Evolutionary conservation across 1,140 invertebrate species (phyloP).

Genomic region (Riptortus pedestris): DNA sequence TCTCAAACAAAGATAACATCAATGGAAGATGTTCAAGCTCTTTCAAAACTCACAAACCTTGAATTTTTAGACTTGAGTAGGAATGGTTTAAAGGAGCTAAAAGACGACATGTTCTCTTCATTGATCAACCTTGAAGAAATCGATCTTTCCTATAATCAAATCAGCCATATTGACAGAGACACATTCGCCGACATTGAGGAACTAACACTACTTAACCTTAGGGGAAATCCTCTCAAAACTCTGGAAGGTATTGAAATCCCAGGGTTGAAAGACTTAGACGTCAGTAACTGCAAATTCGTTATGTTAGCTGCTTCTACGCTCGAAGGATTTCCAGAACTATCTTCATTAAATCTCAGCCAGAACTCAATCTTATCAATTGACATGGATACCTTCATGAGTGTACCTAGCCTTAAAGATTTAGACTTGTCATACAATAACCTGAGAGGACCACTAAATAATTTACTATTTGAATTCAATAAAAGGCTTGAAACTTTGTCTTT

Average conservation of each 20-base stretch:
- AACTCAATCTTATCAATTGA: slow-evolving; percentile 54
- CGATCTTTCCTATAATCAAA: slow-evolving; percentile 51
- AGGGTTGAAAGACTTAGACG: slow-evolving; percentile 48
- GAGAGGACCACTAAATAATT: slow-evolving; percentile 45
- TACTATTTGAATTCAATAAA: slow-evolving; percentile 52
- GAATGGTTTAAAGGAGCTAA: slow-evolving; percentile 50
- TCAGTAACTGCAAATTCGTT: slow-evolving; percentile 51
- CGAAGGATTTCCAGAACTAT: slow-evolving; percentile 46
- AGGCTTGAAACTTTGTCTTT: slow-evolving; percentile 54
- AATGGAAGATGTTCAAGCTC: slow-evolving; percentile 41
- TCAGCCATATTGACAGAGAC: slow-evolving; percentile 45
- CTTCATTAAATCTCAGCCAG: slow-evolving; percentile 48
- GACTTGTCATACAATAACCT: slow-evolving; percentile 57
- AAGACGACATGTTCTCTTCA: slow-evolving; percentile 46
- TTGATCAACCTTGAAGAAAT: slow-evolving; percentile 51
- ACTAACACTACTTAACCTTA: slow-evolving; percentile 48
- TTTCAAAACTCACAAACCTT: slow-evolving; percentile 48
- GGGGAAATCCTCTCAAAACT: slow-evolving; percentile 45
- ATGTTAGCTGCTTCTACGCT: slow-evolving; percentile 53
- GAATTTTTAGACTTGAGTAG: slow-evolving; percentile 52
- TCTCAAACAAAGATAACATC: slow-evolving; percentile 47
- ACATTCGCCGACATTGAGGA: slow-evolving; percentile 48
- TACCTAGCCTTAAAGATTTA: slow-evolving; percentile 49
- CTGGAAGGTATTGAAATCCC: slow-evolving; percentile 43
- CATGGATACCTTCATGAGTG: slow-evolving; percentile 50